Percentiles rank a stretch among this genome's conserved stretches.
Evolutionary conservation across 2,888 invertebrate genomes (phyloP).

Genomic region (Crioceris asparagi): DNA sequence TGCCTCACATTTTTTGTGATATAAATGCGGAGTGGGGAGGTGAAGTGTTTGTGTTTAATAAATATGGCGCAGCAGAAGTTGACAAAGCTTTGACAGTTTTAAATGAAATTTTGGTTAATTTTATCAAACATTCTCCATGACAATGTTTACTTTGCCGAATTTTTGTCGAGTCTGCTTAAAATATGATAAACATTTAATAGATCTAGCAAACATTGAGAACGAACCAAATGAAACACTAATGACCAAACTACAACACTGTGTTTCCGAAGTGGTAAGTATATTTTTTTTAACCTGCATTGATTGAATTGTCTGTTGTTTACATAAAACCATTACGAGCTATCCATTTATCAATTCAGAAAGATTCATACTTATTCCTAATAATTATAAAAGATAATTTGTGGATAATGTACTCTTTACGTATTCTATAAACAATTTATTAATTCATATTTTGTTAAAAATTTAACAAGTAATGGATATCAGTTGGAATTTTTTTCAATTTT

Average conservation of each 20-base stretch:
- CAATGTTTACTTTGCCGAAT: conserved; percentile 33
- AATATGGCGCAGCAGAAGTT: conserved; percentile 32
- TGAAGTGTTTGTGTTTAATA: too few species aligned
- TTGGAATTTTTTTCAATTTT: conserved; percentile 7
- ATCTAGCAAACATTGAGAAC: conserved; percentile 33
- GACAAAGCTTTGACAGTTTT: conserved; percentile 31
- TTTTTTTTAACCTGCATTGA: conserved; percentile 10
- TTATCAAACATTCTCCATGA: conserved; percentile 22
- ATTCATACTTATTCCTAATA: too few species aligned
- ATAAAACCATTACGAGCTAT: too few species aligned
- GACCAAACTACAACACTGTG: conserved; percentile 33
- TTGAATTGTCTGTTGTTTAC: too few species aligned
- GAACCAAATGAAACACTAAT: conserved; percentile 31
- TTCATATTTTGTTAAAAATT: too few species aligned
- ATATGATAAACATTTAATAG: conserved; percentile 32
- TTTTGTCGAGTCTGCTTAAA: conserved; percentile 36
- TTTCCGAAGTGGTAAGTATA: conserved; percentile 36
- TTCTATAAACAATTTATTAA: too few species aligned
- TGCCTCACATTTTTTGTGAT: conserved; percentile 19
- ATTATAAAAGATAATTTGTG: too few species aligned
- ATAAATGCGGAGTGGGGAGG: too few species aligned
- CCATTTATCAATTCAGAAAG: too few species aligned
- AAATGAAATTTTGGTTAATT: conserved; percentile 15
- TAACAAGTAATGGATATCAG: too few species aligned
- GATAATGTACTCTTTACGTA: too few species aligned